Evolutionary conservation across 2,888 invertebrate species (phyloP).

Genomic region (Ceraclea dissimilis): DNA sequence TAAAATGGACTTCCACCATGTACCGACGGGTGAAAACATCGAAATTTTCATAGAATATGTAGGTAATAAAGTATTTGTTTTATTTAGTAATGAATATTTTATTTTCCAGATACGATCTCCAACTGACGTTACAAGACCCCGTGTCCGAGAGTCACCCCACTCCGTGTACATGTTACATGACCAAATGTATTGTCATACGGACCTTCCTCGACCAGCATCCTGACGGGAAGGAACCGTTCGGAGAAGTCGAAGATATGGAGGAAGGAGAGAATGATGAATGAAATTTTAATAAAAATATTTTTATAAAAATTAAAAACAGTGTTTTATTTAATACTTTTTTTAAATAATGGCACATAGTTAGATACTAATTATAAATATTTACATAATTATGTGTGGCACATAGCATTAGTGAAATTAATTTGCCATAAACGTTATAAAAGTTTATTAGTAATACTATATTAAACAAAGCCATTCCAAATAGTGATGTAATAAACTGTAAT

Average conservation of each 20-base stretch:
- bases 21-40: too few species aligned
- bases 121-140: conserved; percentile 62
- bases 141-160: conserved; percentile 63
- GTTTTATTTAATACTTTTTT: background rate
- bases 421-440: too few species aligned
- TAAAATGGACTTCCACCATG: too few species aligned
- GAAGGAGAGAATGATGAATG: background rate
- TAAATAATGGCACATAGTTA: background rate
- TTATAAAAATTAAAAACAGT: background rate
- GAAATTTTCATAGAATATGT: too few species aligned
- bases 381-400: background rate
- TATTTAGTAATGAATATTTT: too few species aligned
- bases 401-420: too few species aligned
- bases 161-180: conserved; percentile 69
- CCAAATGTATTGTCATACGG: conserved; percentile 68
- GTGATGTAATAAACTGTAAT: too few species aligned
- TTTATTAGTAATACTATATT: too few species aligned
- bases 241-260: conserved; percentile 5
- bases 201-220: conserved; percentile 49
- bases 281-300: background rate
- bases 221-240: conserved; percentile 10
- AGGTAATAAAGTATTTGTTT: too few species aligned
- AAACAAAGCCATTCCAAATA: too few species aligned
- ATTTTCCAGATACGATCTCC: conserved; percentile 55
- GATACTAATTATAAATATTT: background rate